These are phyloP conservation scores for Cassiopea xamachana DNA, from an alignment of 30 jellyfish, hydroid and myxozoan species.

Conservation along the genomic window DNA sequence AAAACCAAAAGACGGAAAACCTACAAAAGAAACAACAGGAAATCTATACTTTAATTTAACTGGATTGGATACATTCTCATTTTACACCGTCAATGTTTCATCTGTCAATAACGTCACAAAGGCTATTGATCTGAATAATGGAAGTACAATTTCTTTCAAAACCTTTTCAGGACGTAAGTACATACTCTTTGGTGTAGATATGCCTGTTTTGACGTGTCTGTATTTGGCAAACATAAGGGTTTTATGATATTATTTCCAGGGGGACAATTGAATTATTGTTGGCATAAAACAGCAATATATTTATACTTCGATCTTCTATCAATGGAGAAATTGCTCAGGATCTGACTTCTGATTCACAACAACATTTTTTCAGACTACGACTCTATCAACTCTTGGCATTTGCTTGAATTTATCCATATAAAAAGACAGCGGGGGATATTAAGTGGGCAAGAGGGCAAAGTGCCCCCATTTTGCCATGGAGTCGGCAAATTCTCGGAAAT, in stretches of 20 bases:
- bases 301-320: no score
- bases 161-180: slow-evolving; percentile 85
- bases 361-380: no score
- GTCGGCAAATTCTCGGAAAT: no score
- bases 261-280: not conserved
- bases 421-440: no score
- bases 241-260: not conserved
- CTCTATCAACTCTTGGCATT: no score
- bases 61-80: slow-evolving; percentile 47
- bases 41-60: slow-evolving; percentile 3
- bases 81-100: slow-evolving; percentile 37
- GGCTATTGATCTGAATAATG: slow-evolving; percentile 36
- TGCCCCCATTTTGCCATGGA: no score
- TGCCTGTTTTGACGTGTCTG: not conserved
- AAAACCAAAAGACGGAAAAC: no score
- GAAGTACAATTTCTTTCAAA: slow-evolving; percentile 23
- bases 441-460: no score
- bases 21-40: not conserved
- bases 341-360: no score
- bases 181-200: not conserved
- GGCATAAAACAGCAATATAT: no score
- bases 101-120: slow-evolving; percentile 75
- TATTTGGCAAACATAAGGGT: not conserved
- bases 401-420: no score
- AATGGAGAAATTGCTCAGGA: not conserved